These are phyloP conservation scores for Lynx canadensis DNA, from an alignment of 2,113 vertebrate genomes.

Conservation along the genomic window DNA sequence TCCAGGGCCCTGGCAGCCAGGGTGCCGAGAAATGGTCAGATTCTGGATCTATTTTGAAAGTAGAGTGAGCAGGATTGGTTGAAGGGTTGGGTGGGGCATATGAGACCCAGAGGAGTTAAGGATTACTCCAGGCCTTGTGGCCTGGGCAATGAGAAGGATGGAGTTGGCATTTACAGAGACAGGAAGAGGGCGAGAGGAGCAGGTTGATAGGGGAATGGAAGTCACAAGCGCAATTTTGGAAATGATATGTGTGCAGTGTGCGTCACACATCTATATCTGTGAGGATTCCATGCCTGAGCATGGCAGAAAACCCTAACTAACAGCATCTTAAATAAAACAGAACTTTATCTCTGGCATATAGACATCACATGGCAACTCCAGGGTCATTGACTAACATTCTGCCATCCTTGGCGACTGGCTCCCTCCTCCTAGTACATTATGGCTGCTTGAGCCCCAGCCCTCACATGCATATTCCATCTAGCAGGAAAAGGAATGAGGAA, in stretches of 20 bases:
- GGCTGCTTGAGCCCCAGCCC: background rate
- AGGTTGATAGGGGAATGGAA: background rate
- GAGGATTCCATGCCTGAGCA: background rate
- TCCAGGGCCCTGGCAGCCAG: background rate
- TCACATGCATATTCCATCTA: background rate
- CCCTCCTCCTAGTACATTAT: background rate
- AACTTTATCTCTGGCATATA: background rate
- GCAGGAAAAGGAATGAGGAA: background rate
- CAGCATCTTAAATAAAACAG: background rate
- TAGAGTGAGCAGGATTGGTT: background rate
- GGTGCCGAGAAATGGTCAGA: background rate
- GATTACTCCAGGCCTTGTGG: background rate
- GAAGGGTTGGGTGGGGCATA: background rate
- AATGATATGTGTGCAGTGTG: background rate
- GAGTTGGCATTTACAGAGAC: background rate
- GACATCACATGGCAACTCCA: background rate
- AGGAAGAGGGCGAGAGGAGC: background rate
- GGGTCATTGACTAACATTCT: background rate
- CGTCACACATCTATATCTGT: background rate
- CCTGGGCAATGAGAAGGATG: background rate
- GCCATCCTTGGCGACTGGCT: background rate
- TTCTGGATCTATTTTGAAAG: background rate
- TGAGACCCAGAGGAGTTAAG: background rate
- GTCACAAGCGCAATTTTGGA: background rate
- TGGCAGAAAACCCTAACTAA: background rate